Conservation (phyloP, 35 echinoderm and acorn worm genomes). For the Eucidaris tribuloides region DNA sequence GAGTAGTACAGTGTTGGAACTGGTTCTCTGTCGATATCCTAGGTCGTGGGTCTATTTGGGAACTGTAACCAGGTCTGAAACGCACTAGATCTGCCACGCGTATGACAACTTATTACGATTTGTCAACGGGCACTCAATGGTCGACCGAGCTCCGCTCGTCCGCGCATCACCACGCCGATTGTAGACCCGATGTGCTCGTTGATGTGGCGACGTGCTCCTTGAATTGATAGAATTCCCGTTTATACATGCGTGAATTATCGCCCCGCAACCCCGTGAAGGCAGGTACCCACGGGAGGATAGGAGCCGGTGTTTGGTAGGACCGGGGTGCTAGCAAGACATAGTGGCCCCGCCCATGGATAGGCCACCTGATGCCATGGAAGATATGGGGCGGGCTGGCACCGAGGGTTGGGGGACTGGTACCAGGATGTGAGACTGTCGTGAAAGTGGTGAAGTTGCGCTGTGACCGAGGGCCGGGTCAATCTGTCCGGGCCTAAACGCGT, state of each 20-base stretch:
- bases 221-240: conserved; percentile 4
- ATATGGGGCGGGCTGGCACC: conserved; percentile 8
- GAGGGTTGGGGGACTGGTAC: neutral
- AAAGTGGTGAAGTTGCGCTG: conserved; percentile 19
- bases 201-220: conserved; percentile 5
- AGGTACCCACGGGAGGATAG: too few species aligned
- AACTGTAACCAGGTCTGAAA: neutral
- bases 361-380: conserved; percentile 9
- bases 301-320: too few species aligned
- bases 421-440: neutral
- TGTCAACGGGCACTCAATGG: neutral
- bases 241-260: too few species aligned
- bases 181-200: neutral
- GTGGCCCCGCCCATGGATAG: too few species aligned
- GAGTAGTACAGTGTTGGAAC: neutral
- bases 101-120: conserved; percentile 7
- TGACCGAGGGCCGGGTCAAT: neutral
- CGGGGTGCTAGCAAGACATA: too few species aligned
- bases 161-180: neutral
- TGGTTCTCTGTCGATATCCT: conserved; percentile 11
- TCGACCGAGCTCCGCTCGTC: neutral
- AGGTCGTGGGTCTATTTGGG: neutral
- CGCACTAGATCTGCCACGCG: neutral
- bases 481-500: neutral
- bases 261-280: too few species aligned